phyloP scores from a whole-genome alignment of 2,113 vertebrate species.

The Malurus cyaneus region DNA sequence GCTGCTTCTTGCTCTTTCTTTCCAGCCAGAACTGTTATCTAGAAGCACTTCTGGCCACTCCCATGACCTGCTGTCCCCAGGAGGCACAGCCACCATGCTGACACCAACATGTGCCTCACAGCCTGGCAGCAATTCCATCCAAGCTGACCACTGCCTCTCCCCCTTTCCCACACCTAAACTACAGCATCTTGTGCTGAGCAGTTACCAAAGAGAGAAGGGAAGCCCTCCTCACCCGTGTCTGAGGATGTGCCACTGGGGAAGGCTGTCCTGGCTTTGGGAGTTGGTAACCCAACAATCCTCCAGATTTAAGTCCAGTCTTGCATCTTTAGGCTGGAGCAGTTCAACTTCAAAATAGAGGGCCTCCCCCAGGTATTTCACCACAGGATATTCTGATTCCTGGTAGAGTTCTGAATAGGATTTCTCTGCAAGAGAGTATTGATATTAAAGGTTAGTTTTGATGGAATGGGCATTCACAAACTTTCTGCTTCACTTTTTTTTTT shows the following conservation, averaged over 20 bases:
- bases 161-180: neutral
- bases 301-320: conserved; percentile 60
- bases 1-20: neutral
- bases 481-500: neutral
- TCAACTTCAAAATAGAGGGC: conserved; percentile 70
- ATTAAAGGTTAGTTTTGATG: neutral
- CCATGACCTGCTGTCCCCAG: neutral
- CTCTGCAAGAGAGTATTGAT: neutral
- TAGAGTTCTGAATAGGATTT: conserved; percentile 47
- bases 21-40: neutral
- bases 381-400: conserved; percentile 54
- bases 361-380: conserved; percentile 65
- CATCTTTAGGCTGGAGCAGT: conserved; percentile 58
- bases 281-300: conserved; percentile 65
- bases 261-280: conserved; percentile 3
- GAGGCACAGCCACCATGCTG: neutral
- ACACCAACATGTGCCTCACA: rapidly evolving
- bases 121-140: neutral
- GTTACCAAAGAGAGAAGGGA: neutral
- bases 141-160: neutral
- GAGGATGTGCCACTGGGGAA: conserved; percentile 59
- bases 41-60: neutral
- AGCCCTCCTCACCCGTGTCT: conserved; percentile 32
- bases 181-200: neutral
- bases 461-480: neutral